phyloP scores from a whole-genome alignment of 30 jellyfish, hydroid and myxozoan species.

The Aurelia sp. region DNA sequence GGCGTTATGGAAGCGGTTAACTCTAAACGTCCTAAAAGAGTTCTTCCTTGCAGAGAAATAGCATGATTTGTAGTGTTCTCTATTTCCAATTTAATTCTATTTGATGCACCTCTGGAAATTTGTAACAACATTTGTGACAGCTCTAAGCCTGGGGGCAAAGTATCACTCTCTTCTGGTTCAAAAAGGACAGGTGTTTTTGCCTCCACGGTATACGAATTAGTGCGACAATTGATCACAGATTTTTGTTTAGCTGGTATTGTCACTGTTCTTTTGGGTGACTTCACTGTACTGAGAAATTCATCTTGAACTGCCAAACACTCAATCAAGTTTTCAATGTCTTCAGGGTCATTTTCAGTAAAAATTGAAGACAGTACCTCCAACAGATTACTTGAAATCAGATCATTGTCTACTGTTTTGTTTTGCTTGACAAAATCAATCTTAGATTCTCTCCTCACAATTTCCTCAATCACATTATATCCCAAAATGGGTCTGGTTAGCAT shows the following conservation, averaged over 20 bases:
- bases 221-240: slow-evolving; percentile 10
- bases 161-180: slow-evolving; percentile 57
- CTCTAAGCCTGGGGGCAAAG: slow-evolving; percentile 53
- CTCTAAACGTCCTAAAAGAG: slow-evolving; percentile 48
- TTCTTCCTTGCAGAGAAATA: slow-evolving; percentile 40
- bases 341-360: slow-evolving; percentile 4
- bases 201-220: slow-evolving; percentile 26
- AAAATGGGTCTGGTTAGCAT: background rate
- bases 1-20: slow-evolving; percentile 22
- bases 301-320: slow-evolving; percentile 22
- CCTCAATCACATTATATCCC: slow-evolving; percentile 44
- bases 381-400: background rate
- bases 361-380: slow-evolving; percentile 18
- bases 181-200: slow-evolving; percentile 50
- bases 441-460: background rate
- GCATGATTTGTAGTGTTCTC: slow-evolving; percentile 51
- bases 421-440: background rate
- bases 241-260: slow-evolving; percentile 26
- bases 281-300: slow-evolving; percentile 26
- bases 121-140: slow-evolving; percentile 41
- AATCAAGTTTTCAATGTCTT: slow-evolving; percentile 11
- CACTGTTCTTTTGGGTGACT: slow-evolving; percentile 21
- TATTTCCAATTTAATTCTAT: slow-evolving; percentile 34
- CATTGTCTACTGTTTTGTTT: background rate
- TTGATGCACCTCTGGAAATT: slow-evolving; percentile 53